phyloP scores from a whole-genome alignment of 2,113 vertebrate species.

The Hypomesus transpacificus region DNA sequence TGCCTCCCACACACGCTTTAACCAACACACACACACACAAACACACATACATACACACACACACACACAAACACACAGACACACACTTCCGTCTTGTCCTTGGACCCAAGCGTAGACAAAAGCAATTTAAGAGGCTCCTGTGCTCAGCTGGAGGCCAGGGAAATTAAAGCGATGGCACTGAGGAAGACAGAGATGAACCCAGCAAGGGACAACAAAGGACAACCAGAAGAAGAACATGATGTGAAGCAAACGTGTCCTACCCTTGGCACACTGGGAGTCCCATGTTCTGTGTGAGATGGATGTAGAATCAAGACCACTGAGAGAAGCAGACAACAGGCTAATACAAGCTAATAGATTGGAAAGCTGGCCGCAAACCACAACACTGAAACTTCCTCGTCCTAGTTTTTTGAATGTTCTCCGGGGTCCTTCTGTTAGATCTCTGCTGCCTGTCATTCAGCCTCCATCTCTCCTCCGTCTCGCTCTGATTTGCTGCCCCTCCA shows the following conservation, averaged over 20 bases:
- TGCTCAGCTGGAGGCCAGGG: conserved; percentile 83
- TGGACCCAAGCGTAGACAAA: conserved; percentile 65
- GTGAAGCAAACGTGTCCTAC: too few species aligned
- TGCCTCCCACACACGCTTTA: not conserved
- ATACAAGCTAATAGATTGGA: too few species aligned
- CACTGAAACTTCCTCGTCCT: not conserved
- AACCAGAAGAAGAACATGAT: conserved; percentile 66
- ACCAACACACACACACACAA: not conserved
- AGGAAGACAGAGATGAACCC: conserved; percentile 81
- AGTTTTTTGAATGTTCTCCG: not conserved
- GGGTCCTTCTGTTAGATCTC: conserved; percentile 11
- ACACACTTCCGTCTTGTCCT: conserved; percentile 39
- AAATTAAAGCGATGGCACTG: conserved; percentile 83
- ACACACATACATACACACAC: conserved; percentile 14
- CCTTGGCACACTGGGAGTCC: too few species aligned
- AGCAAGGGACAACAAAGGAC: conserved; percentile 80
- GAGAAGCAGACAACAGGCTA: too few species aligned
- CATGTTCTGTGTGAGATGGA: too few species aligned
- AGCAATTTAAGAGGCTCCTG: conserved; percentile 86
- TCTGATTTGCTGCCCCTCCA: not conserved
- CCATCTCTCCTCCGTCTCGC: not conserved
- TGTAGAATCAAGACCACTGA: too few species aligned
- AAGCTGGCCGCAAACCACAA: too few species aligned
- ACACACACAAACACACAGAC: conserved; percentile 27
- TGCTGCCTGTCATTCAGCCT: not conserved